phyloP scores from a whole-genome alignment of 2,797 vertebrate genomes.

The Falco biarmicus region DNA sequence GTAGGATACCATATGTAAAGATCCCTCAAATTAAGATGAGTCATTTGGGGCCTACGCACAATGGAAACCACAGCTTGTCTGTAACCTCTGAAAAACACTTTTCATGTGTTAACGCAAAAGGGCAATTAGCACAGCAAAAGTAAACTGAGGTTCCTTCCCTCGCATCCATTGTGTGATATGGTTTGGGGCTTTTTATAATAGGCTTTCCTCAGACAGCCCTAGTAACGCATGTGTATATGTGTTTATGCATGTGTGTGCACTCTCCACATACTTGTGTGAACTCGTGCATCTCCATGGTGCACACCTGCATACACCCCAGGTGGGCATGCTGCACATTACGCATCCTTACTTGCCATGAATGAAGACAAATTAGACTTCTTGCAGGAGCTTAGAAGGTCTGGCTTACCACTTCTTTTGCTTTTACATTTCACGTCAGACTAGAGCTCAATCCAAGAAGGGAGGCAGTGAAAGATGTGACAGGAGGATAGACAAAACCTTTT shows the following conservation, averaged over 20 bases:
- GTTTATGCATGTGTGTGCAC: background rate
- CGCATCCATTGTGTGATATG: background rate
- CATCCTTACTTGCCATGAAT: background rate
- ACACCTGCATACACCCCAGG: background rate
- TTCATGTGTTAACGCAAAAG: background rate
- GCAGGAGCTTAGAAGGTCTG: background rate
- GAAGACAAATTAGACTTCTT: background rate
- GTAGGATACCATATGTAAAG: background rate
- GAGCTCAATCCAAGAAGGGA: background rate
- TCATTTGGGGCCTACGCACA: background rate
- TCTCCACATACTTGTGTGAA: fast-evolving
- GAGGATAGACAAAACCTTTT: background rate
- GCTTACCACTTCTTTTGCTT: background rate
- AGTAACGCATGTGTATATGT: fast-evolving
- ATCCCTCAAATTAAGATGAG: background rate
- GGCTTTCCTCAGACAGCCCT: background rate
- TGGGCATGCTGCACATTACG: background rate
- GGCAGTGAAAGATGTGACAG: background rate
- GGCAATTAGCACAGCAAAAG: background rate
- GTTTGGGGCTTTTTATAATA: background rate
- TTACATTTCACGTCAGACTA: background rate
- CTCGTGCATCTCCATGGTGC: background rate
- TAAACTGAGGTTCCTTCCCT: background rate
- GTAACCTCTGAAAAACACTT: background rate
- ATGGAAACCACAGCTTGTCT: background rate